Evolutionary conservation across 2,888 invertebrate species (phyloP), one percentile per base, ranked within the genome.

Genomic region (Lasioglossum malachurum): DNA sequence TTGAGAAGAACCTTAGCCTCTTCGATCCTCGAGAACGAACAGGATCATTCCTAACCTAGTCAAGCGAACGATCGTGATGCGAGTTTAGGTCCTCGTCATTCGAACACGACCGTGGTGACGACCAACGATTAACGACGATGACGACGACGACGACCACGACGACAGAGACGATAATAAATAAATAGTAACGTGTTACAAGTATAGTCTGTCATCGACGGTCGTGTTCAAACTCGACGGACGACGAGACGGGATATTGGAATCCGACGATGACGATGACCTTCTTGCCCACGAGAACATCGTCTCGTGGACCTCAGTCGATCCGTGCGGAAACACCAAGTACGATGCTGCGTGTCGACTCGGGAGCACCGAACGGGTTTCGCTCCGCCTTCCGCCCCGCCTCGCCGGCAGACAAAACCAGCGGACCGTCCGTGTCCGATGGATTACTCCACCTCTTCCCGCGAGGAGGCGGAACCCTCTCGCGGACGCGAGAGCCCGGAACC

Each of bases 301-400:
- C 38, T 69, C 78, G 81, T 84, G 83, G 87, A 85, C 69, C 73
- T 84, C 82, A 77, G 80, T 83, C 75, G 89, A 91, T 90, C 87
- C 85, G 89, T 84, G 88, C 89, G 86, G 69, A 90, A 86, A 88
- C 89, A 91, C 86, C 90, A 90, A 89, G 88, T 91, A 71, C n/a
- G 12, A n/a, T 71, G 71, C 41, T 69, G 31, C 64, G 64, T 5
- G 64, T 64, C 31, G 16, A 64, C 64, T 64, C 64, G 31, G 31
- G 31, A 64, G 31, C 64, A 19, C 31, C 31, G 64, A 64, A 64
- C 19, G 19, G 64, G 64, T 31, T 64, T 35, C 64, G 64, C 31
- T 16, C 8, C 16, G 35, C 64, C 64, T 35, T 19, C 64, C n/a
- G 31, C 7, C 19, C 64, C 64, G 60, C 64, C 64, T 64, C 64